Conservation (phyloP, 2,113 vertebrate genomes). For the Psittacula cyanocephala region DNA sequence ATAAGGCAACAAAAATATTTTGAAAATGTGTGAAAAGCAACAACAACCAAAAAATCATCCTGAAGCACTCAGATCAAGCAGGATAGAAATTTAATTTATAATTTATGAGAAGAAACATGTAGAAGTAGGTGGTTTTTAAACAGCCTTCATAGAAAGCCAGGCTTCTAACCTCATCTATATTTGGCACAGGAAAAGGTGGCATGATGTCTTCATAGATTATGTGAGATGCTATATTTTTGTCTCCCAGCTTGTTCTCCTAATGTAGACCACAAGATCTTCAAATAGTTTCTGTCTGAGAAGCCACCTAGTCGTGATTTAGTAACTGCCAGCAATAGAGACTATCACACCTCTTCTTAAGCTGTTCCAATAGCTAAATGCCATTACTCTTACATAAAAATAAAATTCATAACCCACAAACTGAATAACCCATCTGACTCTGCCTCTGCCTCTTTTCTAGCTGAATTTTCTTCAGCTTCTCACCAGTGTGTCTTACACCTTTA, state of each 20-base stretch:
- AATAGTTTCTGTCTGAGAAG: conserved; percentile 39
- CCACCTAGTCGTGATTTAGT: conserved; percentile 2
- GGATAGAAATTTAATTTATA: background rate
- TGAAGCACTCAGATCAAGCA: background rate
- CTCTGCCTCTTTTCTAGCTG: background rate
- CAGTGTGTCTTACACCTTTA: background rate
- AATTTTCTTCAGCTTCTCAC: background rate
- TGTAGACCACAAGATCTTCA: conserved; percentile 25
- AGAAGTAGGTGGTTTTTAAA: background rate
- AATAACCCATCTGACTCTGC: background rate
- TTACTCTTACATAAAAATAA: conserved; percentile 4
- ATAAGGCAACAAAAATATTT: background rate
- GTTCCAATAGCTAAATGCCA: conserved; percentile 15
- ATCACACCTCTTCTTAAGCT: conserved; percentile 25
- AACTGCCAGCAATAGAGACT: conserved; percentile 23
- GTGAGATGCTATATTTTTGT: conserved; percentile 28
- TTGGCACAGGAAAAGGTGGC: conserved; percentile 7
- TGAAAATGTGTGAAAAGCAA: background rate
- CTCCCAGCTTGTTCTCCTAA: background rate
- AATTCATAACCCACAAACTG: background rate
- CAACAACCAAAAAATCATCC: background rate
- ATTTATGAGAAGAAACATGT: background rate
- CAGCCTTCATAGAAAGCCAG: background rate
- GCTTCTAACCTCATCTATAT: background rate
- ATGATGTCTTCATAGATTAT: conserved; percentile 9